Evolutionary conservation across 2,797 vertebrate species (phyloP).

Genomic region (Luscinia megarhynchos): DNA sequence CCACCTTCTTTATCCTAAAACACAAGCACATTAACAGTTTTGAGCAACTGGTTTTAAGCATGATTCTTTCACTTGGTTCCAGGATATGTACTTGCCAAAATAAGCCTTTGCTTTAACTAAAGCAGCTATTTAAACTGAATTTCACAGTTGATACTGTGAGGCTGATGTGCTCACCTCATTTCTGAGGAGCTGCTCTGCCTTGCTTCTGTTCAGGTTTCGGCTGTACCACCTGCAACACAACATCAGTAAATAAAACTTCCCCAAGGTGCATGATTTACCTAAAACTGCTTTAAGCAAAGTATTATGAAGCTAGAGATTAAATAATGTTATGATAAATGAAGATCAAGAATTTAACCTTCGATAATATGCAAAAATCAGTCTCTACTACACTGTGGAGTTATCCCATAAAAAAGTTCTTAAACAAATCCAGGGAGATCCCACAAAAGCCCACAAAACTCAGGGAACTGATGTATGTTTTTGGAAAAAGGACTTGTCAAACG

Average conservation of each 20-base stretch:
- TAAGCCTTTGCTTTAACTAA: background rate
- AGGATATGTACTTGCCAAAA: background rate
- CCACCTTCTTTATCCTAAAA: constrained; percentile 94
- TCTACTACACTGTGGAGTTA: background rate
- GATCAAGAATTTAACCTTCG: background rate
- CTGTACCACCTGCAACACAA: constrained; percentile 89
- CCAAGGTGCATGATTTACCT: background rate
- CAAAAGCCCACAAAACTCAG: background rate
- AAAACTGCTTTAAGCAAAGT: background rate
- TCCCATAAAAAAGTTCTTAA: background rate
- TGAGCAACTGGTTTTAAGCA: background rate
- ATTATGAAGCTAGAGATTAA: background rate
- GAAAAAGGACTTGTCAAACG: background rate
- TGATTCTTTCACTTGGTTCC: background rate
- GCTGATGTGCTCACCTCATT: constrained; percentile 81
- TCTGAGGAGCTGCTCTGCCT: constrained; percentile 91
- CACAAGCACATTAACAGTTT: constrained; percentile 16
- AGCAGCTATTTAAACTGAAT: background rate
- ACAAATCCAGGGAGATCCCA: background rate
- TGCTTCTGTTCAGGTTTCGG: constrained; percentile 89
- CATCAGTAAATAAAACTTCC: background rate
- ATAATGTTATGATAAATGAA: background rate
- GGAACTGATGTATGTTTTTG: background rate
- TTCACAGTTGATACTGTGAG: background rate
- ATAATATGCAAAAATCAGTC: background rate